Percentiles rank a stretch among this genome's conserved stretches.
Evolutionary conservation across 2,113 vertebrate species (phyloP).

Genomic region (Marmota monax): DNA sequence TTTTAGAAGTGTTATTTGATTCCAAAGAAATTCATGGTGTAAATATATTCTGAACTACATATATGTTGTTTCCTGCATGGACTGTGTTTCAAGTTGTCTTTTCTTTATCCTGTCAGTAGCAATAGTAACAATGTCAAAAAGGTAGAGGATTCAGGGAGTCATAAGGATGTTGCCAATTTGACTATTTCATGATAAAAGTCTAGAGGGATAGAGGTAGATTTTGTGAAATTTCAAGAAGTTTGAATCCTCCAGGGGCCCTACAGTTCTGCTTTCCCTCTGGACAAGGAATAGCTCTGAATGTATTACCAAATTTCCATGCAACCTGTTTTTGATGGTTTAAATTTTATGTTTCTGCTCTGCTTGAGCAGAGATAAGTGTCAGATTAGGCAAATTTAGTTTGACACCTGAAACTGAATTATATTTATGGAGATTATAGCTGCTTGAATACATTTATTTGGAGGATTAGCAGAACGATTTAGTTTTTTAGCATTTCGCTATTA

Average conservation of each 20-base stretch:
- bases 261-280: neutral
- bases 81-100: neutral
- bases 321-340: neutral
- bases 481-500: neutral
- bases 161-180: neutral
- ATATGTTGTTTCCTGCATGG: neutral
- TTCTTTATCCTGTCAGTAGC: neutral
- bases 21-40: neutral
- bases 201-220: neutral
- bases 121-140: neutral
- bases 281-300: neutral
- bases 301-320: neutral
- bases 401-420: slow-evolving; percentile 39
- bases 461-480: slow-evolving; percentile 33
- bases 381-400: slow-evolving; percentile 30
- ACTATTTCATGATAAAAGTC: neutral
- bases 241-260: neutral
- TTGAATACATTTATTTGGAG: slow-evolving; percentile 54
- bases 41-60: neutral
- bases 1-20: neutral
- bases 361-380: slow-evolving; percentile 16
- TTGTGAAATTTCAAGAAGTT: neutral
- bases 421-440: slow-evolving; percentile 44
- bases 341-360: slow-evolving; percentile 15
- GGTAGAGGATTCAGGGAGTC: neutral